Conservation (phyloP, 2,888 invertebrate genomes). For the Tipula helvola region DNA sequence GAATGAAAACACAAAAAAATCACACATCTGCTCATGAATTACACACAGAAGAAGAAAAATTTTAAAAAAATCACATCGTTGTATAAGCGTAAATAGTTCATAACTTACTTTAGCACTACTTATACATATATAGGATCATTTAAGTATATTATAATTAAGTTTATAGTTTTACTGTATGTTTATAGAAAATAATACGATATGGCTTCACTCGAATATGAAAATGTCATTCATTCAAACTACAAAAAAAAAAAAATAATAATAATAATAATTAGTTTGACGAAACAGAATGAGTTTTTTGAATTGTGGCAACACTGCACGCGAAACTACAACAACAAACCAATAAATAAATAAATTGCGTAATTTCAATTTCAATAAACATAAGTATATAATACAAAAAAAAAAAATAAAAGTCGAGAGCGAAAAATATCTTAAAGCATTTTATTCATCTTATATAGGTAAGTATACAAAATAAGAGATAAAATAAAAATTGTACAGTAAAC, state of each 20-base stretch:
- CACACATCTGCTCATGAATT: not conserved
- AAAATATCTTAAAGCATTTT: not conserved
- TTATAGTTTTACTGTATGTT: not conserved
- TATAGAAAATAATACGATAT: not conserved
- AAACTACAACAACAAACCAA: not conserved
- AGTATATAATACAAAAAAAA: not conserved
- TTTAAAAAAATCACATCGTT: not conserved
- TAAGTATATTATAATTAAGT: not conserved
- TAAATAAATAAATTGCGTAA: not conserved
- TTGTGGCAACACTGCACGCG: not conserved
- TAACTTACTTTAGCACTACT: not conserved
- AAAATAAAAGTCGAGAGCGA: not conserved
- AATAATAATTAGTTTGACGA: not conserved
- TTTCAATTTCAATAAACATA: not conserved
- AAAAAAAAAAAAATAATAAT: not conserved
- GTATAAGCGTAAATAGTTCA: not conserved
- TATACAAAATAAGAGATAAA: not conserved
- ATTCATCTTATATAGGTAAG: not conserved
- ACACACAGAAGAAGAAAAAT: not conserved
- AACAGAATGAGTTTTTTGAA: not conserved
- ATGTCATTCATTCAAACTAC: too few species aligned
- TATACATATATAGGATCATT: not conserved
- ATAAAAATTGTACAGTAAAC: not conserved
- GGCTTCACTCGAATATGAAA: not conserved
- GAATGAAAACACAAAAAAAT: not conserved